phyloP scores from a whole-genome alignment of 2,888 invertebrate genomes.

The Epinotia nisella region DNA sequence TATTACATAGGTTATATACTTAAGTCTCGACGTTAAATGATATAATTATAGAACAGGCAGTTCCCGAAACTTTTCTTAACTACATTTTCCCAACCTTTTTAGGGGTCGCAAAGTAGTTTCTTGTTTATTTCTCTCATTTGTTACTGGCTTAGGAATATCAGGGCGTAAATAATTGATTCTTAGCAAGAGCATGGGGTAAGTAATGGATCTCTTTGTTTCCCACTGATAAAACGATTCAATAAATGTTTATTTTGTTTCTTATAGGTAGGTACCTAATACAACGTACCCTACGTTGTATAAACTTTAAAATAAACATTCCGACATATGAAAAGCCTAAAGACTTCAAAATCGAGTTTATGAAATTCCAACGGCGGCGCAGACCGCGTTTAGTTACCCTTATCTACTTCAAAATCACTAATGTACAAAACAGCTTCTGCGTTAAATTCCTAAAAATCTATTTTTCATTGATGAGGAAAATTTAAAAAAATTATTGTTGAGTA shows the following conservation, averaged over 20 bases:
- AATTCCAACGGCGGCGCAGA: too few species aligned
- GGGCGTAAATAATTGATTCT: slow-evolving; percentile 38
- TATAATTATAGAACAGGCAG: background rate
- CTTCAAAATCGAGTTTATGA: too few species aligned
- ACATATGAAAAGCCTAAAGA: too few species aligned
- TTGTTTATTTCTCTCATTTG: slow-evolving; percentile 35
- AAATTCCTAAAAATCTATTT: too few species aligned
- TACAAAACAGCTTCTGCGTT: too few species aligned
- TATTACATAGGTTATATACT: background rate
- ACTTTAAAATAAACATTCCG: too few species aligned
- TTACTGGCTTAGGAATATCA: slow-evolving; percentile 28
- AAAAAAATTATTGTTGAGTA: too few species aligned
- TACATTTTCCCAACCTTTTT: slow-evolving; percentile 19
- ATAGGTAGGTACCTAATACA: background rate
- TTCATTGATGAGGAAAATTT: too few species aligned
- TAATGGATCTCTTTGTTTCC: slow-evolving; percentile 14
- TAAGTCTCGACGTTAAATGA: background rate
- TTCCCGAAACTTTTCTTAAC: slow-evolving; percentile 20
- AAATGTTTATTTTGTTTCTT: background rate
- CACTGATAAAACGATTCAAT: background rate
- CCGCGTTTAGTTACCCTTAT: too few species aligned
- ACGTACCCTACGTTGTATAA: too few species aligned
- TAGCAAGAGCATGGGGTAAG: slow-evolving; percentile 10
- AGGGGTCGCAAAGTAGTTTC: slow-evolving; percentile 20
- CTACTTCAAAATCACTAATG: too few species aligned